These are phyloP conservation scores for Ypsolopha scabrella DNA, from an alignment of 2,888 invertebrate species.

Conservation along the genomic window DNA sequence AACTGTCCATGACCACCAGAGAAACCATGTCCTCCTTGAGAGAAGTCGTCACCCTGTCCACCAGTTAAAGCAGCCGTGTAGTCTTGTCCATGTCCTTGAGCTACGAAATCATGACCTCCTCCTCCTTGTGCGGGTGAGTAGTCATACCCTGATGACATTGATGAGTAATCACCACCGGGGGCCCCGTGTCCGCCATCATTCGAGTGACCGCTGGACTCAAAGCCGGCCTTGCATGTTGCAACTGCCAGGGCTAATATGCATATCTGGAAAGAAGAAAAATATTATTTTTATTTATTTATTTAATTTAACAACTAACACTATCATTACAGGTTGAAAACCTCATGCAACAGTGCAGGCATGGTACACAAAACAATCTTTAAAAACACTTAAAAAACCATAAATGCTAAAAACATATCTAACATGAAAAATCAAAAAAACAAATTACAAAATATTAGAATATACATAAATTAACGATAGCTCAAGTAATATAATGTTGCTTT, in stretches of 20 bases:
- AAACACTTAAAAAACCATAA: too few relatives aligned
- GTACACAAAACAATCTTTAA: too few relatives aligned
- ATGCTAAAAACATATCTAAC: too few relatives aligned
- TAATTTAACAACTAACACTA: too few relatives aligned
- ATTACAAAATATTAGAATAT: too few relatives aligned
- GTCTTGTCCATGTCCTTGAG: conserved; percentile 1
- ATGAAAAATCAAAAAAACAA: too few relatives aligned
- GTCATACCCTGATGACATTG: conserved; percentile 13
- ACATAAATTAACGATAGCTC: too few relatives aligned
- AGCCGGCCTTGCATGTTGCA: conserved; percentile 53
- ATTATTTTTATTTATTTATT: too few relatives aligned
- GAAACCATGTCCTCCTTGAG: conserved; percentile 19
- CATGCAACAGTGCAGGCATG: too few relatives aligned
- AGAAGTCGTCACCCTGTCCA: not conserved
- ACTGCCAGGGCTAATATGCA: conserved; percentile 53
- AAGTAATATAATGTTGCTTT: too few relatives aligned
- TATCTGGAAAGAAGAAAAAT: conserved; percentile 34
- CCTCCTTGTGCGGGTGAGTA: conserved; percentile 11
- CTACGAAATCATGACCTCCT: conserved; percentile 19
- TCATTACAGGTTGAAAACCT: too few relatives aligned
- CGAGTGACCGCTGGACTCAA: conserved; percentile 18
- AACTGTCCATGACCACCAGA: conserved; percentile 5
- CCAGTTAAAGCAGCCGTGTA: not conserved
- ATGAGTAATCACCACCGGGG: conserved; percentile 12
- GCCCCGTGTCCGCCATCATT: conserved; percentile 18